Percentiles rank a stretch among this genome's conserved stretches.
These are phyloP conservation scores for Probaryconus sp. DNA, from an alignment of 1,140 invertebrate species.

Conservation along the genomic window DNA sequence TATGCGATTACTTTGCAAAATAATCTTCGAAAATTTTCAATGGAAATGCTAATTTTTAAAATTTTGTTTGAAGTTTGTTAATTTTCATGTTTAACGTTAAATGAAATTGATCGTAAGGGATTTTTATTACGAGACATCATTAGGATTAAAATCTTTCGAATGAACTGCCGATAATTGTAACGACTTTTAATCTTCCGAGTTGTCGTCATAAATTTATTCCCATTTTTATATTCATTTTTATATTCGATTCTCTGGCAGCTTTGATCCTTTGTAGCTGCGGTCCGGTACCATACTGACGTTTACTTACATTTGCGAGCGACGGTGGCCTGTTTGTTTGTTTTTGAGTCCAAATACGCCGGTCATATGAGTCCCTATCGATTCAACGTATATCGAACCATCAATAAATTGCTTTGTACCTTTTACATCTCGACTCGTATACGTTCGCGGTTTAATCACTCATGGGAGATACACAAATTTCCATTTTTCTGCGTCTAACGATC, in stretches of 20 bases:
- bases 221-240: conserved; percentile 49
- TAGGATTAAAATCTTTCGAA: too few relatives aligned
- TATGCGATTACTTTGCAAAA: too few relatives aligned
- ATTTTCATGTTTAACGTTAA: too few relatives aligned
- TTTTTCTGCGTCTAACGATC: background rate
- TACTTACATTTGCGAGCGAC: conserved; percentile 33
- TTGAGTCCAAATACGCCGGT: conserved; percentile 15
- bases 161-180: background rate
- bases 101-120: too few relatives aligned
- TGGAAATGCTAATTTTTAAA: too few relatives aligned
- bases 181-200: conserved; percentile 19
- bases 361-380: conserved; percentile 28
- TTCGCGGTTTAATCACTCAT: conserved; percentile 17
- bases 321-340: conserved; percentile 42
- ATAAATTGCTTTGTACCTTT: conserved; percentile 31
- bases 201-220: conserved; percentile 60
- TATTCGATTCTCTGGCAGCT: conserved; percentile 60
- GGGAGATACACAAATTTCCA: conserved; percentile 8
- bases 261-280: conserved; percentile 54
- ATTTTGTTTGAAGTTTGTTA: too few relatives aligned
- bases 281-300: conserved; percentile 43
- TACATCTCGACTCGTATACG: background rate
- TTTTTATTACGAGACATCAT: too few relatives aligned
- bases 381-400: conserved; percentile 38
- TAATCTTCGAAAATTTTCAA: too few relatives aligned